Conservation (phyloP, 2,113 vertebrate species). For the Onychorhynchus coronatus region DNA sequence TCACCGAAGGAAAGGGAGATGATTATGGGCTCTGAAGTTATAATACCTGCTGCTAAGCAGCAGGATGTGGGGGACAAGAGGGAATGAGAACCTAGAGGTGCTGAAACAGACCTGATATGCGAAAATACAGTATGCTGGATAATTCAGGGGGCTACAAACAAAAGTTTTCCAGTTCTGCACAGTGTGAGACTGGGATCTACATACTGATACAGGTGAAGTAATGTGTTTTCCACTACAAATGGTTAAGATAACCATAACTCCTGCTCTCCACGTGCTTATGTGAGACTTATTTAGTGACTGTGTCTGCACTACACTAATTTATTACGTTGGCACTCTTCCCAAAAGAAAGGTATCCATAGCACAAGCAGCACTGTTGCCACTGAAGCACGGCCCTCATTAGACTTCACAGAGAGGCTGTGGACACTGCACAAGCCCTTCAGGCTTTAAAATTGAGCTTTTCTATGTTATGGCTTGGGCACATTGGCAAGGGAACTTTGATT, state of each 20-base stretch:
- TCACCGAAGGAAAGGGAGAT: neutral
- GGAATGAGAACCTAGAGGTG: neutral
- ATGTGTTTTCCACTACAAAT: neutral
- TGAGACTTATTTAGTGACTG: neutral
- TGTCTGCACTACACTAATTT: neutral
- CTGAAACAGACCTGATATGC: fast-evolving
- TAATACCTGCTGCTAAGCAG: neutral
- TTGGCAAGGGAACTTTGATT: neutral
- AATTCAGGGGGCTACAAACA: neutral
- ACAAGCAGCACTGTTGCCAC: neutral
- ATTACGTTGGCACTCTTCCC: neutral
- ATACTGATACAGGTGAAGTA: neutral
- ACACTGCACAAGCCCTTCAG: neutral
- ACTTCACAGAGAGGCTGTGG: neutral
- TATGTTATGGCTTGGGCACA: neutral
- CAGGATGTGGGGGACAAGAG: neutral
- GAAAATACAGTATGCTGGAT: neutral
- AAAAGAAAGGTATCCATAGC: neutral
- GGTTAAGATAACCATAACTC: neutral
- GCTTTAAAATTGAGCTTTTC: neutral
- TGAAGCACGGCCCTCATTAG: neutral
- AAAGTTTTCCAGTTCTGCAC: neutral
- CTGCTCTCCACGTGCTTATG: neutral
- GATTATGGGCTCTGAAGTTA: neutral
- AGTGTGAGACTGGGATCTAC: neutral